Evolutionary conservation across 2,113 vertebrate species (phyloP).

Genomic region (Sylvia atricapilla): DNA sequence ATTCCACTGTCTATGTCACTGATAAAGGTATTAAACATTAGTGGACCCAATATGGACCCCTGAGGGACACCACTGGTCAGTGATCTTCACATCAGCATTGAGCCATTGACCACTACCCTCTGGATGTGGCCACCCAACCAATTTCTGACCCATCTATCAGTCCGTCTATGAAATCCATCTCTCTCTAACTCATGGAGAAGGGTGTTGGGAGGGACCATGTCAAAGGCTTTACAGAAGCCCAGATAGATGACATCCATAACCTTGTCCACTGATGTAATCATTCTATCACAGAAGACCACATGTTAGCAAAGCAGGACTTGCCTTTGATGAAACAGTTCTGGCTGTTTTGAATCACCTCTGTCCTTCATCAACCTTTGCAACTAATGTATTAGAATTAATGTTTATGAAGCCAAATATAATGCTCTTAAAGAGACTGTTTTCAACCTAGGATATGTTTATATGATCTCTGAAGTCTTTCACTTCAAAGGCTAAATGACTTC

Average conservation of each 20-base stretch:
- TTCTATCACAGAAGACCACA: neutral
- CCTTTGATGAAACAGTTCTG: neutral
- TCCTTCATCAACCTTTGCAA: neutral
- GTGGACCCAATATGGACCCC: neutral
- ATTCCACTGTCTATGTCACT: neutral
- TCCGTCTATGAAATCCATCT: neutral
- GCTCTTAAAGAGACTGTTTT: slow-evolving; percentile 49
- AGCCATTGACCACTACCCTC: neutral
- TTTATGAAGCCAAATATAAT: slow-evolving; percentile 56
- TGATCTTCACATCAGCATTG: neutral
- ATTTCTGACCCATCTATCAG: neutral
- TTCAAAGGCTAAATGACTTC: slow-evolving; percentile 72
- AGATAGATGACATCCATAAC: neutral
- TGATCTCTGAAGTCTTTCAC: slow-evolving; percentile 68
- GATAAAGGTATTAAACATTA: neutral
- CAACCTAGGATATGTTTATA: slow-evolving; percentile 69
- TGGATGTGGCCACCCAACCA: neutral
- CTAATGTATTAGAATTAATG: slow-evolving; percentile 31
- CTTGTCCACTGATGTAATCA: neutral
- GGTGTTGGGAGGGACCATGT: no score
- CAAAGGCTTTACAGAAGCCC: neutral
- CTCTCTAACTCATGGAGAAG: neutral
- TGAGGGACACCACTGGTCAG: neutral
- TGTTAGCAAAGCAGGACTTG: rapidly evolving
- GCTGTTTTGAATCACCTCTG: neutral